phyloP scores from a whole-genome alignment of 2,113 vertebrate genomes.

The Lates calcarifer region DNA sequence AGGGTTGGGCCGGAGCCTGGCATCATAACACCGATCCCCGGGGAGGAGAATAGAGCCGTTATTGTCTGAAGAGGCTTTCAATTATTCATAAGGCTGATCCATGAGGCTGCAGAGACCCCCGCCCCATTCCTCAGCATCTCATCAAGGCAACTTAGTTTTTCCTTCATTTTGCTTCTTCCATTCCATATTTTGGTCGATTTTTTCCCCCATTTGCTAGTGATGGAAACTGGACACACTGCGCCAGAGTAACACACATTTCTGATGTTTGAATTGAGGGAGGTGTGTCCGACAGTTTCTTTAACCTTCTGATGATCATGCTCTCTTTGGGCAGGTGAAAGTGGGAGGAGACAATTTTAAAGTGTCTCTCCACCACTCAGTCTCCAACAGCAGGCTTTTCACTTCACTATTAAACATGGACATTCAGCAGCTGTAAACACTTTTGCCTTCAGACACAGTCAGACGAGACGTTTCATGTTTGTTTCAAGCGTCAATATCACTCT shows the following conservation, averaged over 20 bases:
- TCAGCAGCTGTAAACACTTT: too few relatives aligned
- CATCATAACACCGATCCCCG: slow-evolving; percentile 5
- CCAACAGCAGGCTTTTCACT: too few relatives aligned
- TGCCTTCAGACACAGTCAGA: too few relatives aligned
- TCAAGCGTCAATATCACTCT: too few relatives aligned
- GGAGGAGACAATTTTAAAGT: too few relatives aligned
- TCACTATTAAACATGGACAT: too few relatives aligned
- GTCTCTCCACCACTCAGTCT: too few relatives aligned
- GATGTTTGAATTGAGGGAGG: too few relatives aligned
- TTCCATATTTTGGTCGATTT: background rate
- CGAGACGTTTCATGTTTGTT: too few relatives aligned
- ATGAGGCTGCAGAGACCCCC: slow-evolving; percentile 1
- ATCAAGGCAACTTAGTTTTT: background rate
- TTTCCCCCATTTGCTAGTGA: background rate
- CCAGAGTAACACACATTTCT: background rate
- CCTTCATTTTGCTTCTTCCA: background rate
- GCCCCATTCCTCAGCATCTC: background rate
- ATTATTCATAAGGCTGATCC: slow-evolving; percentile 42
- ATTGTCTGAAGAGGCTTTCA: slow-evolving; percentile 44
- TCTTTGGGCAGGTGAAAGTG: too few relatives aligned
- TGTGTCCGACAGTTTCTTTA: too few relatives aligned
- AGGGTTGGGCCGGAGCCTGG: background rate
- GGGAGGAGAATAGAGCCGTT: slow-evolving; percentile 38
- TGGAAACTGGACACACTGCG: background rate
- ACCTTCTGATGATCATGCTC: too few relatives aligned